Percentiles rank a stretch among this genome's conserved stretches.
These are phyloP conservation scores for Amphipyra tragopoginis DNA, from an alignment of 2,888 invertebrate genomes.

Conservation along the genomic window DNA sequence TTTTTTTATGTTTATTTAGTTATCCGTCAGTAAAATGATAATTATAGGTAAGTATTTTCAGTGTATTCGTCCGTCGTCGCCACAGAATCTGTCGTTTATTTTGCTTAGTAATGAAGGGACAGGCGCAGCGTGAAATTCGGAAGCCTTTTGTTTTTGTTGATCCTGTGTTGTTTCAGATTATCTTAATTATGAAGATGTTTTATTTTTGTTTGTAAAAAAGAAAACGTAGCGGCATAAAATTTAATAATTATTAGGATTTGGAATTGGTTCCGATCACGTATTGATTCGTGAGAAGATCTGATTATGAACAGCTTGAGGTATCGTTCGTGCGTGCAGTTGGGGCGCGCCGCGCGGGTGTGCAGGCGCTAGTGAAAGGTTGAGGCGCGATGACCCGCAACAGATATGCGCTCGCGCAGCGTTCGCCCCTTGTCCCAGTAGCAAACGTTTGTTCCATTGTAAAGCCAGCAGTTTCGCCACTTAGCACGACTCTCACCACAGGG, in stretches of 20 bases:
- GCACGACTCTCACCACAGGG: conserved; percentile 82
- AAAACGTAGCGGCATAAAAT: neutral
- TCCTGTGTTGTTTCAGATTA: conserved; percentile 44
- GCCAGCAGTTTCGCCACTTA: conserved; percentile 83
- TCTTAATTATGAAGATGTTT: neutral
- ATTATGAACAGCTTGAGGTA: conserved; percentile 45
- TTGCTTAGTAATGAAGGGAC: conserved; percentile 65
- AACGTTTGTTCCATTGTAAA: conserved; percentile 75
- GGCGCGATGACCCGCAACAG: conserved; percentile 78
- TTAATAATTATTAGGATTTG: conserved; percentile 26
- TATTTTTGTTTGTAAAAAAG: conserved; percentile 5
- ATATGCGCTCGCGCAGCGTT: conserved; percentile 62
- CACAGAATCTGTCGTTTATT: conserved; percentile 59
- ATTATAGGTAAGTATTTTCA: too few species aligned
- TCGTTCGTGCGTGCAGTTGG: conserved; percentile 39
- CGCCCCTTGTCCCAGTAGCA: conserved; percentile 59
- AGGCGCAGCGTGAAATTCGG: conserved; percentile 56
- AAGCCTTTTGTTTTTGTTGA: conserved; percentile 66
- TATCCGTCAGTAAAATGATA: conserved; percentile 1
- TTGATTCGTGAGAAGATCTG: conserved; percentile 39
- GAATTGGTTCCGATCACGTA: conserved; percentile 53
- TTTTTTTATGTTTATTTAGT: conserved; percentile 4
- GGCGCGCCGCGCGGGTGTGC: conserved; percentile 9
- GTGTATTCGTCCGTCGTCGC: conserved; percentile 6
- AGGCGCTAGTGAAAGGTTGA: conserved; percentile 78